These are phyloP conservation scores for Semibalanus balanoides DNA, from an alignment of 1,140 invertebrate species.

Conservation along the genomic window DNA sequence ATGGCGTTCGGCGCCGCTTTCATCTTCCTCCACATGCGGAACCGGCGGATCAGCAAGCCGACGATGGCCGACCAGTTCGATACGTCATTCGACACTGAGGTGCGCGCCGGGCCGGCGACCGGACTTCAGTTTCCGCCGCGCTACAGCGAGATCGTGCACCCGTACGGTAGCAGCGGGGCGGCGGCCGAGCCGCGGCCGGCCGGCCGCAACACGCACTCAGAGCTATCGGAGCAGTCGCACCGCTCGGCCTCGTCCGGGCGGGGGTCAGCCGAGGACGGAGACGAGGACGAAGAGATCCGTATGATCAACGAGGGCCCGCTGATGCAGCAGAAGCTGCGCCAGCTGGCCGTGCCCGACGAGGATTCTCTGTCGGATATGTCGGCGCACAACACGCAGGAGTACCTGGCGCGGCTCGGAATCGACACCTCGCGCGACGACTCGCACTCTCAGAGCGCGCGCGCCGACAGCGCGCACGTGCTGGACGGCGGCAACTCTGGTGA, in stretches of 20 bases:
- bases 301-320: slow-evolving; percentile 86
- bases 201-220: slow-evolving; percentile 57
- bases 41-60: slow-evolving; percentile 57
- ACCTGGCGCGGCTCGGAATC: slow-evolving; percentile 82
- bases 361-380: slow-evolving; percentile 77
- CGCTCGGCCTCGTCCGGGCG: slow-evolving; percentile 77
- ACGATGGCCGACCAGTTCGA: slow-evolving; percentile 49
- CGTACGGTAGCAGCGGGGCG: slow-evolving; percentile 40
- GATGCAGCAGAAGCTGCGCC: slow-evolving; percentile 35
- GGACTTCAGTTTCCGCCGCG: slow-evolving; percentile 51
- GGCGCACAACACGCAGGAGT: slow-evolving; percentile 91
- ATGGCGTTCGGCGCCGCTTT: slow-evolving; percentile 61
- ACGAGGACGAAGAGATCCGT: slow-evolving; percentile 76
- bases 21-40: slow-evolving; percentile 65
- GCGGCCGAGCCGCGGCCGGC: slow-evolving; percentile 27
- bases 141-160: slow-evolving; percentile 71
- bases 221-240: slow-evolving; percentile 70
- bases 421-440: slow-evolving; percentile 28
- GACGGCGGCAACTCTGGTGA: neutral
- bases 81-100: slow-evolving; percentile 25
- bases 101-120: neutral
- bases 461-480: neutral
- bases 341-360: slow-evolving; percentile 58
- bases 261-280: slow-evolving; percentile 63
- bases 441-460: neutral